phyloP scores from a whole-genome alignment of 2,113 vertebrate genomes.

The Labeo rohita region DNA sequence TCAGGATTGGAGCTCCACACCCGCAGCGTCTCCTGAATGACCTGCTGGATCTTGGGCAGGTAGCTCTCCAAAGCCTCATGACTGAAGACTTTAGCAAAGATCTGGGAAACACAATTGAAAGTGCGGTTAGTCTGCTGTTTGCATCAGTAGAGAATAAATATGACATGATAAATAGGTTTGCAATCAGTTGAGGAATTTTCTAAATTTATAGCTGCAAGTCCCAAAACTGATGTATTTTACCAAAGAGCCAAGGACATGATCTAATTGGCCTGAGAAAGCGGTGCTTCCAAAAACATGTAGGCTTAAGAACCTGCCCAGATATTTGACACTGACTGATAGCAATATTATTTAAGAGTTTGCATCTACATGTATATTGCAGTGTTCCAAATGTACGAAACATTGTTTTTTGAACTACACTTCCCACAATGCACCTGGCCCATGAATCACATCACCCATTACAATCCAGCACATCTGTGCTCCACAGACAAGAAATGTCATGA shows the following conservation, averaged over 20 bases:
- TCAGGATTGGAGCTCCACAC: constrained; percentile 93
- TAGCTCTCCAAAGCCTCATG: constrained; percentile 94
- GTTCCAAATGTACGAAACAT: not conserved
- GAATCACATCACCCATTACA: constrained; percentile 9
- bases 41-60: constrained; percentile 94
- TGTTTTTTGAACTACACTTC: constrained; percentile 30
- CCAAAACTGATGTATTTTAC: not conserved
- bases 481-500: constrained; percentile 54
- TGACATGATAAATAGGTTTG: not conserved
- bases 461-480: constrained; percentile 14
- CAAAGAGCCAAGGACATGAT: not conserved
- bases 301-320: not conserved
- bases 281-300: not conserved
- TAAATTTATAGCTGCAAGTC: not conserved
- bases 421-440: constrained; percentile 38
- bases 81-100: constrained; percentile 97
- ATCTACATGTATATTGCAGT: not conserved
- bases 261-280: not conserved
- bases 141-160: not conserved
- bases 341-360: not conserved
- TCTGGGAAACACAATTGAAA: constrained; percentile 68
- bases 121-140: not conserved
- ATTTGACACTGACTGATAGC: not conserved
- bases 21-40: constrained; percentile 93
- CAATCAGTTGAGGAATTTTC: not conserved